Conservation (phyloP, 1,140 invertebrate species). For the Drosophila parabipectinata region DNA sequence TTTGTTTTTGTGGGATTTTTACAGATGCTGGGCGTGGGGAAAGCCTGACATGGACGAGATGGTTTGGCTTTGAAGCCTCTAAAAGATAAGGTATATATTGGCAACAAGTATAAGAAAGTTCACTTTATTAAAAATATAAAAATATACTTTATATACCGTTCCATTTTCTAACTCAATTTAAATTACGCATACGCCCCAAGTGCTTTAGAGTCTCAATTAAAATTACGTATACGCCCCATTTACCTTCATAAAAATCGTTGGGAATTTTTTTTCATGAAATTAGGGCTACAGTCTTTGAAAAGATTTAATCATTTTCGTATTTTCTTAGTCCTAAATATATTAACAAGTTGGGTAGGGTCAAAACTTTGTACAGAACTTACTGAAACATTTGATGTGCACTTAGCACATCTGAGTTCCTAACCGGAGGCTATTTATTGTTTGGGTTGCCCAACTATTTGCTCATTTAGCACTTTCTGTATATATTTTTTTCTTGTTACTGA, state of each 20-base stretch:
- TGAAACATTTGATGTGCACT: conserved; percentile 1
- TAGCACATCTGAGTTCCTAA: conserved; percentile 1
- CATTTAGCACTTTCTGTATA: conserved; percentile 22
- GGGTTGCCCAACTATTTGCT: conserved; percentile 31
- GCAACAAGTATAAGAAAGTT: too few relatives aligned
- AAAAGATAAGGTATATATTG: too few relatives aligned
- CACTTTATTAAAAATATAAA: too few relatives aligned
- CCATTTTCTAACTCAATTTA: too few relatives aligned
- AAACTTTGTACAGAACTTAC: background rate
- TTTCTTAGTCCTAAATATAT: background rate
- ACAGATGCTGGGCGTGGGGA: background rate
- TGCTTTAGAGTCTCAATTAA: background rate
- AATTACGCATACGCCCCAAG: background rate
- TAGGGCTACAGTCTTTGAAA: too few relatives aligned
- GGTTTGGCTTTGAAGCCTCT: background rate
- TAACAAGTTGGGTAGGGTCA: background rate
- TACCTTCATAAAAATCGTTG: background rate
- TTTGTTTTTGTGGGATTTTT: conserved; percentile 20
- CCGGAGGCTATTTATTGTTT: conserved; percentile 29
- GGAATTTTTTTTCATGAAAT: too few relatives aligned
- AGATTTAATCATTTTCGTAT: too few relatives aligned
- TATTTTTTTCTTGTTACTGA: background rate
- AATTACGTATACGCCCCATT: background rate
- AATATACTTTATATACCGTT: too few relatives aligned
- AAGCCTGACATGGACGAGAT: background rate